Percentiles rank a stretch among this genome's conserved stretches.
phyloP scores from a whole-genome alignment of 1,140 invertebrate species.

The Aleiodes sp. region DNA sequence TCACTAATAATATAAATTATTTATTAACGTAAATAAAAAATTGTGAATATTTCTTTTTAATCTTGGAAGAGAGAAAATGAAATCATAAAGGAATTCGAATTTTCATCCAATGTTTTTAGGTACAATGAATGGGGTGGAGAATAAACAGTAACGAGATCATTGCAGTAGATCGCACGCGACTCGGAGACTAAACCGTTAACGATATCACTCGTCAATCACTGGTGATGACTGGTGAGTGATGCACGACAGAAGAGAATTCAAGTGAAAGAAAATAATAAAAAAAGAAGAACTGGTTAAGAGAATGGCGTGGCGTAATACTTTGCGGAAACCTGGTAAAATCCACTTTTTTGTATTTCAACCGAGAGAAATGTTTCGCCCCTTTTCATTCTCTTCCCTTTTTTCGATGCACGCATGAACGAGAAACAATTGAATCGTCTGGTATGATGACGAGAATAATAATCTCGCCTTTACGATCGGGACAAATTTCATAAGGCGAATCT shows the following conservation, averaged over 20 bases:
- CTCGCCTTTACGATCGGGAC: neutral
- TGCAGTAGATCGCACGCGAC: conserved; percentile 49
- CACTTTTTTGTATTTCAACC: neutral
- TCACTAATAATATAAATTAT: too few relatives aligned
- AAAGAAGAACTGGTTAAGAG: conserved; percentile 26
- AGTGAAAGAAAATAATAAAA: neutral
- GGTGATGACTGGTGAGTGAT: conserved; percentile 46
- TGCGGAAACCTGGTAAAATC: conserved; percentile 47
- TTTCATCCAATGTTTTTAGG: neutral
- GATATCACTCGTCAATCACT: conserved; percentile 61
- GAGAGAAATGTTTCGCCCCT: neutral
- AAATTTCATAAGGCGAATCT: neutral
- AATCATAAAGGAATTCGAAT: neutral
- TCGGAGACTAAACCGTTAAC: conserved; percentile 53
- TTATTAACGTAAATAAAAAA: too few relatives aligned
- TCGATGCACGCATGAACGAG: conserved; percentile 5
- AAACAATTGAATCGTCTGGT: neutral
- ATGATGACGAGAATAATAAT: conserved; percentile 13
- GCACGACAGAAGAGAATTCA: neutral
- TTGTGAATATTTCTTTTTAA: too few relatives aligned
- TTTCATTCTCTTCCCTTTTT: neutral
- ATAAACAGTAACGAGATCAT: conserved; percentile 53
- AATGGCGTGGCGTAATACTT: conserved; percentile 45
- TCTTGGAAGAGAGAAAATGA: too few relatives aligned
- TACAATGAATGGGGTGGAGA: conserved; percentile 44